Conservation (phyloP, 2,113 vertebrate species). For the Pygoscelis adeliae region DNA sequence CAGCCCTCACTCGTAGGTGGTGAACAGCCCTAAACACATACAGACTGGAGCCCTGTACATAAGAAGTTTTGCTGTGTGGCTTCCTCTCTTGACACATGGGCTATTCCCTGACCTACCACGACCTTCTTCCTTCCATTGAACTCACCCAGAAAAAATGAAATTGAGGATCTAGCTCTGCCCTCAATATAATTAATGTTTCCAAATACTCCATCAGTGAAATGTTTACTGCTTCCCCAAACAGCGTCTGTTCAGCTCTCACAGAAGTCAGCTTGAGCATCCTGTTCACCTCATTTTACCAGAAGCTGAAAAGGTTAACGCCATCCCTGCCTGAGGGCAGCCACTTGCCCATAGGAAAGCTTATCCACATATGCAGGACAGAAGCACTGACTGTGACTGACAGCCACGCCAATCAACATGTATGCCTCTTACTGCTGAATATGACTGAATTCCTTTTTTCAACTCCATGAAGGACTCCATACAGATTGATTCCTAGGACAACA, state of each 20-base stretch:
- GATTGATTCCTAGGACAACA: background rate
- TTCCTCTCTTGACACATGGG: background rate
- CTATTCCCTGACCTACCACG: background rate
- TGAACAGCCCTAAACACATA: background rate
- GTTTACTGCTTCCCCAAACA: background rate
- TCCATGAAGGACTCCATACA: background rate
- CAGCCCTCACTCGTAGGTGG: rapidly evolving
- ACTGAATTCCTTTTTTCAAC: background rate
- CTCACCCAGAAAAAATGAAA: background rate
- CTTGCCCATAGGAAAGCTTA: background rate
- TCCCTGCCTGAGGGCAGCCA: background rate
- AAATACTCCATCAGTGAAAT: background rate
- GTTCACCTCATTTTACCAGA: background rate
- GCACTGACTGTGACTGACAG: rapidly evolving
- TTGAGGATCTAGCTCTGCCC: background rate
- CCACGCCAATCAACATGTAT: rapidly evolving
- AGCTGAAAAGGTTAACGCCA: background rate
- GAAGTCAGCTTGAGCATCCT: background rate
- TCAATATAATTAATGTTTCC: background rate
- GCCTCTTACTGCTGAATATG: background rate
- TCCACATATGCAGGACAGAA: background rate
- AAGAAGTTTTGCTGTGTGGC: background rate
- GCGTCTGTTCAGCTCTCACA: background rate
- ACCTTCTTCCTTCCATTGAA: background rate
- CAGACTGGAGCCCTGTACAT: background rate